These are phyloP conservation scores for Dendrocincla fuliginosa DNA, from an alignment of 2,797 vertebrate genomes.

Conservation along the genomic window DNA sequence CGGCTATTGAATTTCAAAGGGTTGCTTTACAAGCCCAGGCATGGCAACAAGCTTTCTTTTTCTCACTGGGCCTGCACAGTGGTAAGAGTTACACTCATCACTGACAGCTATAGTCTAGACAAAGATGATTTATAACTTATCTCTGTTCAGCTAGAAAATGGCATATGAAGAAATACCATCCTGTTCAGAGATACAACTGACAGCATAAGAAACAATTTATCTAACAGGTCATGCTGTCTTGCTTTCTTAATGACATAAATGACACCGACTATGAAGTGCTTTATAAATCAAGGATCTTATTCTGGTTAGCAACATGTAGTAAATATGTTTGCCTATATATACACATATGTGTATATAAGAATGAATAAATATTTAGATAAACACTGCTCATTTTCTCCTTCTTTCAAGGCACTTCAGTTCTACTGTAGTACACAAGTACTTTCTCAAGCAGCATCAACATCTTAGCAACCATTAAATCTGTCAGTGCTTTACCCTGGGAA, in stretches of 20 bases:
- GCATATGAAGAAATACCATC: not conserved
- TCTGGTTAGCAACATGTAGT: not conserved
- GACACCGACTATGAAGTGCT: not conserved
- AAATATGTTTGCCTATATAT: not conserved
- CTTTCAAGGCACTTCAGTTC: not conserved
- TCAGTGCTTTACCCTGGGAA: not conserved
- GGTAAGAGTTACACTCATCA: not conserved
- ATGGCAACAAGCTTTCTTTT: not conserved
- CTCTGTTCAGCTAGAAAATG: not conserved
- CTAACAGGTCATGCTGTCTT: not conserved
- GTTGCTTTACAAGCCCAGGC: conserved; percentile 3
- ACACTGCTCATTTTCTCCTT: not conserved
- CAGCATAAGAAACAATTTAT: not conserved
- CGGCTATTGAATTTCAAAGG: conserved; percentile 17
- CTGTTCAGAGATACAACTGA: not conserved
- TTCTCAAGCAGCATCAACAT: not conserved
- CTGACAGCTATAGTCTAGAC: not conserved
- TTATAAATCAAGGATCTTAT: conserved; percentile 3
- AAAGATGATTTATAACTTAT: not conserved
- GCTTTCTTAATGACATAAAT: not conserved
- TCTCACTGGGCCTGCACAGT: not conserved
- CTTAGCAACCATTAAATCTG: not conserved
- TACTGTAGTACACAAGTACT: not conserved
- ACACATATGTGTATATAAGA: not conserved
- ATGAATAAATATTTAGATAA: conserved; percentile 25